Evolutionary conservation across 2,797 vertebrate genomes (phyloP), one percentile per base, ranked within the genome.

Genomic region (Oryzias sinensis): DNA sequence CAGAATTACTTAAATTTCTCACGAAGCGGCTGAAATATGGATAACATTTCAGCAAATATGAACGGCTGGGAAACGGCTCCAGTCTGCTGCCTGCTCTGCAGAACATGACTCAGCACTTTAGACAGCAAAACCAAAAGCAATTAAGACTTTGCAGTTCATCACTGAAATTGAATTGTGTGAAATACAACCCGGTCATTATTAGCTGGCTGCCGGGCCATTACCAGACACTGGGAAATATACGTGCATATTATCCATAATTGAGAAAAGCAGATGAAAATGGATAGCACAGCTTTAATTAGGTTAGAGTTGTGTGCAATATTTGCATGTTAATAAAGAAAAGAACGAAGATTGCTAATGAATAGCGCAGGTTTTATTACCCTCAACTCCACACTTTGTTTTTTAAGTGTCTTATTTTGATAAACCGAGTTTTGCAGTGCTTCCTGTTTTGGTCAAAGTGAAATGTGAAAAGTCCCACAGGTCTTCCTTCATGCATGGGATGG

Each of bases 91-190:
- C 56, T 43, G 41, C 48, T 62, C 65, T 77, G 52, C 9, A 45
- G 70, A 65, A 81, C 59, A 82, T 77, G 71, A 80, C 62, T 74
- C 76, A 70, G 79, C 77, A 81, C 67, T 72, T 62, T 40, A 58
- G 55, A 73, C 73, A 68, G 58, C 49, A 54, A 81, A 80, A 77
- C 60, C 76, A 77, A 85, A 86, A 81, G 76, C 70, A 86, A 89
- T 86, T 81, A 85, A 74, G 76, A 75, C 66, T 53, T 75, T 27
- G 69, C 79, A 59, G 63, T 85, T 86, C 58, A 66, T 83, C 72
- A 84, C 71, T 67, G 58, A 71, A 83, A 86, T 77, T 67, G 69
- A 77, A 85, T 80, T 70, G 62, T 56, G 69, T 77, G 83, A 87
- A 85, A 87, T 74, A 68, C 72, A 72, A 72, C 49, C 67, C 56